Evolutionary conservation across 2,113 vertebrate species (phyloP).

Genomic region (Cervus canadensis): DNA sequence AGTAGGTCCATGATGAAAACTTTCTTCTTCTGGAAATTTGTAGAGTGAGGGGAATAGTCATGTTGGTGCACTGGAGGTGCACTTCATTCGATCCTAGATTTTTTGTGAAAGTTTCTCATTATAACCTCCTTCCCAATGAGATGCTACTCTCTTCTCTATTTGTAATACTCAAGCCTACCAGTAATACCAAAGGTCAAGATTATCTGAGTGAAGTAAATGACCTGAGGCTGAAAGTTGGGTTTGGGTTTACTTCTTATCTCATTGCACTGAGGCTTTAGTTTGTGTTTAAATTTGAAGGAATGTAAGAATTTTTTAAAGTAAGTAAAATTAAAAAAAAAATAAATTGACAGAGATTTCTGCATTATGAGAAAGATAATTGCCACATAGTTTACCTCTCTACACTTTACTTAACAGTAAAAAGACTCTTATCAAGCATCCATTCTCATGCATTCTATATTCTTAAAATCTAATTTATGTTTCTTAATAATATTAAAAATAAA

Average conservation of each 20-base stretch:
- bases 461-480: background rate
- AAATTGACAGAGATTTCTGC: background rate
- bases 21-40: background rate
- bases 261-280: background rate
- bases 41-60: background rate
- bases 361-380: background rate
- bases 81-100: background rate
- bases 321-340: background rate
- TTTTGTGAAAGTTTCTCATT: background rate
- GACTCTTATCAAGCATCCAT: background rate
- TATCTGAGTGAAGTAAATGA: background rate
- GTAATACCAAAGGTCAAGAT: background rate
- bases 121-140: background rate
- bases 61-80: background rate
- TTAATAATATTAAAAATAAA: background rate
- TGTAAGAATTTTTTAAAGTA: background rate
- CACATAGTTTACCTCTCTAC: background rate
- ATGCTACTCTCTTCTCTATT: background rate
- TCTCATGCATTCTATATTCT: background rate
- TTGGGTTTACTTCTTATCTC: background rate
- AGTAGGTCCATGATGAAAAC: background rate
- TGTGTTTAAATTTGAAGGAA: background rate
- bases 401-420: background rate
- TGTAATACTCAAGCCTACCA: background rate
- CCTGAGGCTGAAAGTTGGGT: background rate